A percentile compares a stretch with the other conserved stretches of the same genome.
phyloP scores from a whole-genome alignment of 2,113 vertebrate species.

The Nothobranchius kuhntae region DNA sequence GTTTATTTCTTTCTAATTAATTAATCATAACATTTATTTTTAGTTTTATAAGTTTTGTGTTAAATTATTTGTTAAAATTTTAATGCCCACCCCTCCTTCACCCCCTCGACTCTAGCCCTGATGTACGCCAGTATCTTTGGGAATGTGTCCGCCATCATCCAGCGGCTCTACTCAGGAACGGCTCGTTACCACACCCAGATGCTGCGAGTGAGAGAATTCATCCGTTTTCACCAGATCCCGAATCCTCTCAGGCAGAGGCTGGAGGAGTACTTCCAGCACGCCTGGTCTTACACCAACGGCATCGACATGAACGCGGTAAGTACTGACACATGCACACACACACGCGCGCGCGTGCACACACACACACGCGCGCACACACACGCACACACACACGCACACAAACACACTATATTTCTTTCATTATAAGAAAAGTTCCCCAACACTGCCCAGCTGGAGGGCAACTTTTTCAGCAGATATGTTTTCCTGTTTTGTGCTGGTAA shows the following conservation, averaged over 20 bases:
- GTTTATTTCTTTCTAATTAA: no score
- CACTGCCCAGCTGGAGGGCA: no score
- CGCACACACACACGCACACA: no score
- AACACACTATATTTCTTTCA: no score
- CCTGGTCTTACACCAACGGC: constrained; percentile 90
- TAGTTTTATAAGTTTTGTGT: no score
- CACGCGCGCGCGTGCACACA: neutral
- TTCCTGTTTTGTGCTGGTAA: no score
- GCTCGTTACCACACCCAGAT: constrained; percentile 91
- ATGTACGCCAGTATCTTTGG: constrained; percentile 94
- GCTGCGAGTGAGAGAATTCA: constrained; percentile 86
- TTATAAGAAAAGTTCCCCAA: no score
- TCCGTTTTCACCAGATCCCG: constrained; percentile 89
- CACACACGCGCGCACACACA: neutral
- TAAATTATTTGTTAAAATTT: neutral
- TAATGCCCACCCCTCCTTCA: neutral
- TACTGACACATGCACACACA: neutral
- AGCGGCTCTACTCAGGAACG: constrained; percentile 88
- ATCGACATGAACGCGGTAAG: constrained; percentile 90
- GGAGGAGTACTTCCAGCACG: constrained; percentile 89
- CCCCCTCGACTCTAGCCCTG: constrained; percentile 73
- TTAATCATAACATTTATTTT: no score
- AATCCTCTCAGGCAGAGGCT: constrained; percentile 85
- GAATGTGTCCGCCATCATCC: constrained; percentile 91
- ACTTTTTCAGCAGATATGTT: no score